A percentile compares a stretch with the other conserved stretches of the same genome.
These are phyloP conservation scores for Tauraco erythrolophus DNA, from an alignment of 2,113 vertebrate species.

Conservation along the genomic window DNA sequence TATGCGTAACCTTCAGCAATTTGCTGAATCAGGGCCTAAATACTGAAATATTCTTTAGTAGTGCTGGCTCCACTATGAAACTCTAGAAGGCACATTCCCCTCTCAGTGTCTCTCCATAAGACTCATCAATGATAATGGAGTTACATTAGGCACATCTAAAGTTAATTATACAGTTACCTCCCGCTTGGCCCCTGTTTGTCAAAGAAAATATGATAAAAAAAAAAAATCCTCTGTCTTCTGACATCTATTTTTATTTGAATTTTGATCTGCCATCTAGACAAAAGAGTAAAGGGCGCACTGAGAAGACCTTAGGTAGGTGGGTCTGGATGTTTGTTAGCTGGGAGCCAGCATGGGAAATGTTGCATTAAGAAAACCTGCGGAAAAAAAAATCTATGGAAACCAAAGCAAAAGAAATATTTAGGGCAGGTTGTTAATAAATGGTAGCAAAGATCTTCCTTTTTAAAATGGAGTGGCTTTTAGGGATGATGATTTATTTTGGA, in stretches of 20 bases:
- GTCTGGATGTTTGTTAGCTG: neutral
- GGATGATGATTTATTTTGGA: neutral
- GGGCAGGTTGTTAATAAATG: neutral
- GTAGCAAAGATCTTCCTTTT: neutral
- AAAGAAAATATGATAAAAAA: constrained; percentile 15
- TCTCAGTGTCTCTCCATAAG: constrained; percentile 42
- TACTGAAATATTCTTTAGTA: constrained; percentile 50
- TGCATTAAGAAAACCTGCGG: neutral
- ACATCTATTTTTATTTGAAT: constrained; percentile 18
- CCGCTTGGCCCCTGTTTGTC: constrained; percentile 23
- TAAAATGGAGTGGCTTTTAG: neutral
- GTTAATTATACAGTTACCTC: constrained; percentile 47
- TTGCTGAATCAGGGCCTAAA: constrained; percentile 55
- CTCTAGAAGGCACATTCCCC: constrained; percentile 59
- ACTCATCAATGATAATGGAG: constrained; percentile 62
- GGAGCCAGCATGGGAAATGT: neutral
- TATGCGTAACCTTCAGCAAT: neutral
- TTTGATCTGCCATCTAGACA: neutral
- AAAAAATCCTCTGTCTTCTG: neutral
- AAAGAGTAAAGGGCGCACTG: neutral
- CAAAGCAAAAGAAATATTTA: constrained; percentile 10
- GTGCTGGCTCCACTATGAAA: constrained; percentile 48
- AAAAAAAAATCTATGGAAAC: neutral
- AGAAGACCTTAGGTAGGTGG: neutral
- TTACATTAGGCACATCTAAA: constrained; percentile 66